Base-by-base conservation (phyloP, 2,797 vertebrate genomes). In the Gadopsis marmoratus region DNA sequence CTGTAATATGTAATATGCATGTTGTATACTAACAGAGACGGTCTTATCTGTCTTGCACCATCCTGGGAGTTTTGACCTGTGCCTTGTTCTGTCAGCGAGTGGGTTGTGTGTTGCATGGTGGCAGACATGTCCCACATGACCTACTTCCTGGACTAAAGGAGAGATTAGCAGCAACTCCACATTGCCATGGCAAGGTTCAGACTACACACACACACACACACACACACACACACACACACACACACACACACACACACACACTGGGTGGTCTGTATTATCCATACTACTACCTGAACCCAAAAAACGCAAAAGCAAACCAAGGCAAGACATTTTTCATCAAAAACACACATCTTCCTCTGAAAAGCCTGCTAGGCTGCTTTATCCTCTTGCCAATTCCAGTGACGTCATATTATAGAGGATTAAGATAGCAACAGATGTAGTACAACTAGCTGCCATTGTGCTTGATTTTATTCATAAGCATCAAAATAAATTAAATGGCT, bases 71-170 rank as follows among this genome's bases (percentile, higher is more conserved):
- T 86, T 71, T 86, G 86, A 89, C 84, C 87, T 78, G 76, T 59
- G 82, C 63, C 88, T 81, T 81, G 71, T 84, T 74, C 72, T 79
- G 74, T 71, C 84, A 76, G 60, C 8, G 33, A 56, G 79, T 41
- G 86, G 65, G 79, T 37, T 37, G 61, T 71, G 61, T 70, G 86
- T 76, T 59, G 68, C 37, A 50, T 56, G 61, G 73, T 50, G 87
- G 87, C 91, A 90, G 88, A 71, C 89, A 26, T 79, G 91, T 91
- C 89, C 84, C 83, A 84, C 87, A 90, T 95, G 95, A 96, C 95
- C 95, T 95, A 95, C 88, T 95, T 95, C 90, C 82, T 87, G 87
- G 86, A 91, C 92, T 93, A 90, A 92, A 94, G 84, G 87, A 88
- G 90, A 94, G 94, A 95, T 95, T 95, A 95, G 86, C 85, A 82